phyloP scores from a whole-genome alignment of 2,797 vertebrate genomes.

The Gymnoscopelus microlampas region DNA sequence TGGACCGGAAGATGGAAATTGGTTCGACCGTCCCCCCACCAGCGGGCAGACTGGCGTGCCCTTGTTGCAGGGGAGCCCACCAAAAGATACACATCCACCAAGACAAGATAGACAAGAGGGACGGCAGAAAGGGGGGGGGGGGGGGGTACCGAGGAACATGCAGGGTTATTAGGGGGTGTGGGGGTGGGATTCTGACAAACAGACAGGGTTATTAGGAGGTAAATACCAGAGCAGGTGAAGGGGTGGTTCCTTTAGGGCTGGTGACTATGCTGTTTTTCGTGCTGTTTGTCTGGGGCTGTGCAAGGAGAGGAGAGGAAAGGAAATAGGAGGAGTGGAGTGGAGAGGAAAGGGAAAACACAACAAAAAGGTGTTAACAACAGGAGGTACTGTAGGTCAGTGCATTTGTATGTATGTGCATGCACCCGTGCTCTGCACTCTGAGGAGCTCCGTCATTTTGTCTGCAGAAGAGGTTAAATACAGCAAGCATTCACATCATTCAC shows the following conservation, averaged over 20 bases:
- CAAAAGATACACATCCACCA: conserved; percentile 26
- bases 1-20: no score
- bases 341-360: conserved; percentile 67
- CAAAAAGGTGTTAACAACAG: conserved; percentile 74
- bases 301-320: conserved; percentile 73
- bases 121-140: conserved; percentile 36
- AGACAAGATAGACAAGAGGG: conserved; percentile 17
- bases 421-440: background rate
- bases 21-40: no score
- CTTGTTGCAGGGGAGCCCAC: no score
- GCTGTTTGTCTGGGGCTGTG: conserved; percentile 97
- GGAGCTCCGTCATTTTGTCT: no score
- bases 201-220: conserved; percentile 52
- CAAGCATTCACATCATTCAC: background rate
- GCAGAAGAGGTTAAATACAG: conserved; percentile 1
- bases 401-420: conserved; percentile 31
- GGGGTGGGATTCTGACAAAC: conserved; percentile 21
- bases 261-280: conserved; percentile 96
- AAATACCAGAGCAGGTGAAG: conserved; percentile 93
- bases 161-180: background rate
- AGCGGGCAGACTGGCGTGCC: no score
- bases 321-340: conserved; percentile 48
- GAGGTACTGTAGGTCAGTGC: conserved; percentile 21
- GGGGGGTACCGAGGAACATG: background rate
- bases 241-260: conserved; percentile 95